phyloP scores from a whole-genome alignment of 1,140 invertebrate species.

The Musca domestica region DNA sequence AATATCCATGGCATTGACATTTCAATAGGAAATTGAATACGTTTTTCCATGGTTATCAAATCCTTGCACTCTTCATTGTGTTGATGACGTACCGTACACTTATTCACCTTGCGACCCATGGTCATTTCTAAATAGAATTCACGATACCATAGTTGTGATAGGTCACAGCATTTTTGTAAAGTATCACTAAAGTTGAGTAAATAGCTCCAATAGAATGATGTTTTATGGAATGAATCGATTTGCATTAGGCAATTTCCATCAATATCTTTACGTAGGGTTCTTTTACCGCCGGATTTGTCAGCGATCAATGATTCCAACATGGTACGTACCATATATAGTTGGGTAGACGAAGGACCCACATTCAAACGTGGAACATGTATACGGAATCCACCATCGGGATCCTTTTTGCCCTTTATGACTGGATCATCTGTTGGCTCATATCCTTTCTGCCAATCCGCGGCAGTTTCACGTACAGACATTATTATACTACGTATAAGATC shows the following conservation, averaged over 20 bases:
- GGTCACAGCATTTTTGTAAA: conserved; percentile 91
- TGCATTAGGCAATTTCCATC: conserved; percentile 87
- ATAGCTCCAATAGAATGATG: conserved; percentile 96
- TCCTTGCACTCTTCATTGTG: conserved; percentile 93
- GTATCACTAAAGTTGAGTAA: conserved; percentile 91
- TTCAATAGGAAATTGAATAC: conserved; percentile 98
- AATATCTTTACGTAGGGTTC: conserved; percentile 93
- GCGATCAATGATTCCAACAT: conserved; percentile 98
- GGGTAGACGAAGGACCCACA: conserved; percentile 88
- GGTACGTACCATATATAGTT: conserved; percentile 98
- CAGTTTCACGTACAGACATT: conserved; percentile 92
- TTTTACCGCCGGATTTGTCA: conserved; percentile 93
- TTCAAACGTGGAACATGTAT: conserved; percentile 91
- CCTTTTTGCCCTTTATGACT: conserved; percentile 92
- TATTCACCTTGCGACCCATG: conserved; percentile 97
- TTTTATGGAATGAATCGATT: conserved; percentile 95
- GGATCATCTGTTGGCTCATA: conserved; percentile 91
- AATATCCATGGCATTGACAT: conserved; percentile 99
- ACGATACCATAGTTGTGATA: conserved; percentile 98
- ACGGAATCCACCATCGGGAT: conserved; percentile 86
- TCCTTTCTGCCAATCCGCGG: conserved; percentile 93
- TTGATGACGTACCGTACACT: conserved; percentile 85
- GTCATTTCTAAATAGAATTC: conserved; percentile 99
- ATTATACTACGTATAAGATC: conserved; percentile 93
- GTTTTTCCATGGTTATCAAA: conserved; percentile 90